Conservation (phyloP, 2,113 vertebrate species). For the Spheniscus mendiculus region DNA sequence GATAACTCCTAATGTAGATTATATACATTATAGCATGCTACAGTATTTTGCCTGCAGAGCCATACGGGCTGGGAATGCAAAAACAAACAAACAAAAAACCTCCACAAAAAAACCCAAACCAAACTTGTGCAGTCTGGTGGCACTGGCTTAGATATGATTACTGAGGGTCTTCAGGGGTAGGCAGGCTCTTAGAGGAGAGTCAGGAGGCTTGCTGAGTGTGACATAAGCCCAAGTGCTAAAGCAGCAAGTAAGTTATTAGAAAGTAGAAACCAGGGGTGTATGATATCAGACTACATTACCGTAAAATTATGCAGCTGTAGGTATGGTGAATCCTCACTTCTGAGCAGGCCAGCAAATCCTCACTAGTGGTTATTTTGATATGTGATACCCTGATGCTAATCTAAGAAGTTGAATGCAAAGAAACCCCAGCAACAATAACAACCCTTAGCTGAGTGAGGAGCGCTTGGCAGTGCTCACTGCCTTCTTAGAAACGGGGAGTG, state of each 20-base stretch:
- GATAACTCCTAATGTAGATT: not conserved
- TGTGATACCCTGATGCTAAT: conserved; percentile 41
- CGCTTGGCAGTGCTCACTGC: not conserved
- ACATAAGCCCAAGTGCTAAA: not conserved
- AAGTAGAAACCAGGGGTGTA: not conserved
- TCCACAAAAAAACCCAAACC: rapidly evolving
- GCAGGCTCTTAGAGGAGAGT: not conserved
- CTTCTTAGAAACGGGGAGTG: not conserved
- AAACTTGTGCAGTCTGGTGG: not conserved
- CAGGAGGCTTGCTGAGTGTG: not conserved
- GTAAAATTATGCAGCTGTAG: not conserved
- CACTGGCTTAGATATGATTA: not conserved
- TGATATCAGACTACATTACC: not conserved
- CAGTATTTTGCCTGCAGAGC: not conserved
- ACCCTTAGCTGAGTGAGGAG: not conserved
- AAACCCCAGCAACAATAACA: not conserved
- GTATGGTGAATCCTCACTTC: conserved; percentile 4
- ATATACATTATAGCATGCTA: not conserved
- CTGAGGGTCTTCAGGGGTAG: not conserved
- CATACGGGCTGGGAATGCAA: not conserved
- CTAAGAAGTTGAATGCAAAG: not conserved
- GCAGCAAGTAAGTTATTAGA: not conserved
- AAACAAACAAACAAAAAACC: not conserved
- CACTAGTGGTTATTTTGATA: conserved; percentile 55
- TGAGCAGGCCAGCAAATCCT: conserved; percentile 15